phyloP scores from a whole-genome alignment of 2,113 vertebrate genomes.

The Emydocephalus ijimae region DNA sequence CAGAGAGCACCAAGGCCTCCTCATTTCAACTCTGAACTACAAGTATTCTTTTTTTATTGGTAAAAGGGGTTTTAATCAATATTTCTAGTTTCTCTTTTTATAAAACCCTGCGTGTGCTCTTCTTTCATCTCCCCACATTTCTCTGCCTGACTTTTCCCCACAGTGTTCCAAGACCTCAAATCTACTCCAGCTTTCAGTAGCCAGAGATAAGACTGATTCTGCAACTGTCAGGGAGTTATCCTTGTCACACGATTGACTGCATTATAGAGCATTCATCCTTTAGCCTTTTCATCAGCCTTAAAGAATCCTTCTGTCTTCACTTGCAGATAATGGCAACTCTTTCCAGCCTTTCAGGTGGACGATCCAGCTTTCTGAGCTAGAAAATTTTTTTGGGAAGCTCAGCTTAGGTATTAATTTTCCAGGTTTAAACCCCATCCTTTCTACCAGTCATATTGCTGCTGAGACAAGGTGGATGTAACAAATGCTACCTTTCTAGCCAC shows the following conservation, averaged over 20 bases:
- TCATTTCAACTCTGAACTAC: background rate
- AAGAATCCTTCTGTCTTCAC: slow-evolving; percentile 30
- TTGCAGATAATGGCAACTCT: slow-evolving; percentile 3
- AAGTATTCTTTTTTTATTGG: background rate
- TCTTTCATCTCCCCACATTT: background rate
- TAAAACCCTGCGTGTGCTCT: background rate
- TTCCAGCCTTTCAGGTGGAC: background rate
- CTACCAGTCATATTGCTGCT: background rate
- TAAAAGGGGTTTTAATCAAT: background rate
- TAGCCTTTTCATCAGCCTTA: slow-evolving; percentile 14
- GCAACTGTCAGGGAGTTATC: slow-evolving; percentile 1
- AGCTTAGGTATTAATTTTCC: background rate
- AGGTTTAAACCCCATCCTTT: background rate
- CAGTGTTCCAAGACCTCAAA: background rate
- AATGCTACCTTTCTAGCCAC: background rate
- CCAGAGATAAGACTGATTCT: background rate
- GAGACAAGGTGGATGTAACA: background rate
- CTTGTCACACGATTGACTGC: slow-evolving; percentile 2
- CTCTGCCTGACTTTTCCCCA: background rate
- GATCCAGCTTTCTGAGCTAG: background rate
- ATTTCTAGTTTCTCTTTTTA: background rate
- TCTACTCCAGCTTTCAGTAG: slow-evolving; percentile 1
- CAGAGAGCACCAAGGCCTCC: background rate
- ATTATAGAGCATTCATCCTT: slow-evolving; percentile 22
- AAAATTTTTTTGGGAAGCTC: background rate